phyloP scores from a whole-genome alignment of 2,797 vertebrate genomes.

The Decapterus maruadsi region DNA sequence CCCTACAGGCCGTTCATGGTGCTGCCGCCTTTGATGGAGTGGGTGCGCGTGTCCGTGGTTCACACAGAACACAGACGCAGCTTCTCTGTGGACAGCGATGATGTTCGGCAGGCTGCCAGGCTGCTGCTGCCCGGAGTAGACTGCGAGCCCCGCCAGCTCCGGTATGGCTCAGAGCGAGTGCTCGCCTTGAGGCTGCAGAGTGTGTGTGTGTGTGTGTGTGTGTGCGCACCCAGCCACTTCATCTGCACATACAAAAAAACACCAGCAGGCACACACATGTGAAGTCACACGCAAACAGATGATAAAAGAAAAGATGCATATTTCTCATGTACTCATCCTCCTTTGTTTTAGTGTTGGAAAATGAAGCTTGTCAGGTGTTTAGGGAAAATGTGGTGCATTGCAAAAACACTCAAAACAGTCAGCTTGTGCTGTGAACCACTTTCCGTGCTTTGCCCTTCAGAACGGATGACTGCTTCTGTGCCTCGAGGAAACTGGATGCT shows the following conservation, averaged over 20 bases:
- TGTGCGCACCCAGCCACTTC: conserved; percentile 22
- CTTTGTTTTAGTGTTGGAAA: not conserved
- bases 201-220: conserved; percentile 42
- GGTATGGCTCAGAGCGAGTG: conserved; percentile 83
- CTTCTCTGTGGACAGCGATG: conserved; percentile 97
- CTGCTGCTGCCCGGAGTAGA: conserved; percentile 96
- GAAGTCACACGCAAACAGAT: conserved; percentile 14
- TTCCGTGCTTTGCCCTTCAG: conserved; percentile 80
- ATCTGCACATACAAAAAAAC: conserved; percentile 5
- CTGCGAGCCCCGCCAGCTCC: conserved; percentile 97
- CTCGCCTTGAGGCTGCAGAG: conserved; percentile 13
- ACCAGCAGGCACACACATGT: not conserved
- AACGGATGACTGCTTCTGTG: conserved; percentile 98
- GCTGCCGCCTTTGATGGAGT: conserved; percentile 98
- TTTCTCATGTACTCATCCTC: conserved; percentile 9
- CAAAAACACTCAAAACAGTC: conserved; percentile 25
- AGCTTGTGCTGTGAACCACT: conserved; percentile 35
- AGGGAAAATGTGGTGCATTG: conserved; percentile 18
- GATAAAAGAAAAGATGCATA: not conserved
- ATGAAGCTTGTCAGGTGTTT: conserved; percentile 24
- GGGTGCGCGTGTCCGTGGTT: conserved; percentile 95
- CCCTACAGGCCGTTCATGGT: conserved; percentile 93
- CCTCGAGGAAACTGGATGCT: conserved; percentile 95
- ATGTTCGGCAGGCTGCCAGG: conserved; percentile 96
- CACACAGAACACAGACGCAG: conserved; percentile 96